Base-by-base conservation (phyloP, 1,140 invertebrate genomes). In the Druon quercuslanigerum region DNA sequence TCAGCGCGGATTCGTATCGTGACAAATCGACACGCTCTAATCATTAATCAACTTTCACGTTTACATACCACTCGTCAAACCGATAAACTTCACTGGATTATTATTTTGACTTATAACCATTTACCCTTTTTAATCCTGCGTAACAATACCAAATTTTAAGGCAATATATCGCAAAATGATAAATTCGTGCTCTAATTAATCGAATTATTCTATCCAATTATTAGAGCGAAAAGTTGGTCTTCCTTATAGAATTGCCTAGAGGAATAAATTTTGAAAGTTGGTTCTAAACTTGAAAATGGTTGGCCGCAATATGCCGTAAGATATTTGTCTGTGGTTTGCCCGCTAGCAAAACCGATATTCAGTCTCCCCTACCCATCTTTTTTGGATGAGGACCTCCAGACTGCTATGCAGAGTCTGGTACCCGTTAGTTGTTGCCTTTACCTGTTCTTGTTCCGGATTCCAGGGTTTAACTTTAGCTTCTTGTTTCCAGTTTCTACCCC, bases 221-320 rank as follows among this genome's bases (percentile, higher is more conserved):
- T 40, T 66, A 40, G 13, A 16, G 13, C 33, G 2, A 13, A 20
- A 17, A 66, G 20, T 40, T 66, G 25, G 25, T 16, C 20, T 66
- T 66, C 25, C 57, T 20, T 33, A 66, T 13, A 20, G 20, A 66
- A 66, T 66, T 66, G 16, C 13, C 25, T 66, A 33, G 33, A 66
- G 25, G 57, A 33, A 66, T 66, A 40, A 66, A 66, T 66, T 60
- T 66, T 16, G 25, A 66, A 66, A 66, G 57, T 66, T 66, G 20
- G 57, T 66, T 40, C 33, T 20, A 14, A 66, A 66, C 20, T 66
- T 66, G 57, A 66, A 66, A 66, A 66, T 14, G 57, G 57, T 66
- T 66, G 57, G 20, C 57, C 25, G 57, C 25, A 66, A 66, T 66
- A 66, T 66, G 52, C 52, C 19, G 52, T 11, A n/a, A 56, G 52